Percentiles rank a stretch among this genome's conserved stretches.
phyloP scores from a whole-genome alignment of 2,113 vertebrate species.

The Baryphthengus martii region DNA sequence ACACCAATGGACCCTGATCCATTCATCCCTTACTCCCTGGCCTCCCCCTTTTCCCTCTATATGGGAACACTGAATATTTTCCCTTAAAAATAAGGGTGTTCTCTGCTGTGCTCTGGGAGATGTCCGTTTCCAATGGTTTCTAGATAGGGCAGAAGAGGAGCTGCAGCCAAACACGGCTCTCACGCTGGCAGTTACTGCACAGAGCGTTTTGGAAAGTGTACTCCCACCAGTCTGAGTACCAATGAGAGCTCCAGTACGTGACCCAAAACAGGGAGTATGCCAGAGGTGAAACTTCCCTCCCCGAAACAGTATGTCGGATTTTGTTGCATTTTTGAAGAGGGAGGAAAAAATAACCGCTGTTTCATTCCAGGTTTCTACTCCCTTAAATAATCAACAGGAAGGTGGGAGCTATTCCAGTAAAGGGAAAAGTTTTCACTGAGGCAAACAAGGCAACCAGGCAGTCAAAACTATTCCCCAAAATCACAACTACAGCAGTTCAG shows the following conservation, averaged over 20 bases:
- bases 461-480: background rate
- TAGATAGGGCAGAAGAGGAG: background rate
- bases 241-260: background rate
- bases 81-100: background rate
- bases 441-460: background rate
- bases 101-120: background rate
- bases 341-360: background rate
- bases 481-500: background rate
- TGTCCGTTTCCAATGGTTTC: background rate
- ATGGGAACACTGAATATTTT: background rate
- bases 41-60: background rate
- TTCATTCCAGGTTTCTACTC: background rate
- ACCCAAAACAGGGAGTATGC: background rate
- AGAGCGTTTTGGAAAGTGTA: background rate
- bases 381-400: background rate
- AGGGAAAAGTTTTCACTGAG: background rate
- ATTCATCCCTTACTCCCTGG: background rate
- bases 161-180: background rate
- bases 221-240: background rate
- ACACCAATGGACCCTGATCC: fast-evolving
- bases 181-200: fast-evolving
- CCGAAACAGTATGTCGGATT: fast-evolving
- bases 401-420: background rate
- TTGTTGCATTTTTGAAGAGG: background rate
- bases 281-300: background rate